A percentile compares a stretch with the other conserved stretches of the same genome.
phyloP scores from a whole-genome alignment of 2,797 vertebrate species.

The Eospalax fontanierii region DNA sequence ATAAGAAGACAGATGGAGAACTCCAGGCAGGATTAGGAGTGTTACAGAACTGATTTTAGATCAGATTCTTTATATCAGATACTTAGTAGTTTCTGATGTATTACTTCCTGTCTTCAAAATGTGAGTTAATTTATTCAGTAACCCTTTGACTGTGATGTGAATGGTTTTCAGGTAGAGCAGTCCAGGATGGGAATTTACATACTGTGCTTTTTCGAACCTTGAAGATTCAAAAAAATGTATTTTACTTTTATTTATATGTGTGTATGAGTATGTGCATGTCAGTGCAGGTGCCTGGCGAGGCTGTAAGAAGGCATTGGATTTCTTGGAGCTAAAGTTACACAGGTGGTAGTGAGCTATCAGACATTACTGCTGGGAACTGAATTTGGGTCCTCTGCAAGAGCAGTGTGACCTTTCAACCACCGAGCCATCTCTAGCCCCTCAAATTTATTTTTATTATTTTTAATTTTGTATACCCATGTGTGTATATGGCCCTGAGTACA shows the following conservation, averaged over 20 bases:
- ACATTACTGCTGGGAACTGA: no score
- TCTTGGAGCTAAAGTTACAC: not conserved
- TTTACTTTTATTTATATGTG: not conserved
- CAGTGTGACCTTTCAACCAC: no score
- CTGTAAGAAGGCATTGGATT: not conserved
- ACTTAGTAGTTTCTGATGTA: conserved; percentile 22
- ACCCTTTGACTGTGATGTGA: not conserved
- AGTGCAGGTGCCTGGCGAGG: not conserved
- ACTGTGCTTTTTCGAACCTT: not conserved
- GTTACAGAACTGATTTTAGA: conserved; percentile 23
- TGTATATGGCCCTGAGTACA: not conserved
- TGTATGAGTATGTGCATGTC: not conserved
- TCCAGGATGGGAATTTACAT: not conserved
- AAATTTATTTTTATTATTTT: not conserved
- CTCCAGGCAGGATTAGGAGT: not conserved
- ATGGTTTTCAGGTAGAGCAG: not conserved
- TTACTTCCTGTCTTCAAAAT: conserved; percentile 30
- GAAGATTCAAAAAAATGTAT: not conserved
- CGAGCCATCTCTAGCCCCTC: no score
- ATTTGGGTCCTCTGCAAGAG: no score
- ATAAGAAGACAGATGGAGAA: conserved; percentile 3
- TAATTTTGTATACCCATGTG: not conserved
- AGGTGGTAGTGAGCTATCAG: no score
- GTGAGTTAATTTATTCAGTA: conserved; percentile 35
- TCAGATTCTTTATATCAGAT: no score